Conservation (phyloP, 2,113 vertebrate genomes). For the Opisthocomus hoazin region DNA sequence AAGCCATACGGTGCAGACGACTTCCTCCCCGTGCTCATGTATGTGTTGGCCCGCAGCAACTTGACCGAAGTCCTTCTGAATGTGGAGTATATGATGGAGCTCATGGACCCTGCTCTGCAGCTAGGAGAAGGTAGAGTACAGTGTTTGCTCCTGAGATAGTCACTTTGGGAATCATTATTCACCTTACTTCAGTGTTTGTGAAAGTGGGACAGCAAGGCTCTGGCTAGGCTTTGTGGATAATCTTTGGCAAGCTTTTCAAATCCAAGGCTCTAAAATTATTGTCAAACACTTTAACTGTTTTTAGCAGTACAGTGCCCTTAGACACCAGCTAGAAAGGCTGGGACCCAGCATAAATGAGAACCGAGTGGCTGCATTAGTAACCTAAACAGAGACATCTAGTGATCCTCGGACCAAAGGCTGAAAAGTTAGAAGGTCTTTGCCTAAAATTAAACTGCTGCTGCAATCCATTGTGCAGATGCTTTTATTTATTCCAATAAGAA, state of each 20-base stretch:
- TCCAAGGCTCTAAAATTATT: neutral
- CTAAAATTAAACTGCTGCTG: neutral
- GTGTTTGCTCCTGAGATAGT: neutral
- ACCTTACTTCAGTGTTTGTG: neutral
- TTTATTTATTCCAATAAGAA: neutral
- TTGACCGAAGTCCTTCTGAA: constrained; percentile 82
- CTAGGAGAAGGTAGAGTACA: constrained; percentile 86
- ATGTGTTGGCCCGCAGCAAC: constrained; percentile 90
- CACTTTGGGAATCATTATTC: neutral
- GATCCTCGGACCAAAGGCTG: neutral
- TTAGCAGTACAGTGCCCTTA: neutral
- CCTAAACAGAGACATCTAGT: neutral
- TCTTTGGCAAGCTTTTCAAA: neutral
- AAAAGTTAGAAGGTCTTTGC: neutral
- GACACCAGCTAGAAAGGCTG: neutral
- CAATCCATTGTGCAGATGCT: neutral
- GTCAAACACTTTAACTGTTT: neutral
- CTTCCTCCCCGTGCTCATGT: constrained; percentile 97
- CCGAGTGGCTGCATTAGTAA: neutral
- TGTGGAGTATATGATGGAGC: constrained; percentile 98
- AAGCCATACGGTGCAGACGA: constrained; percentile 91
- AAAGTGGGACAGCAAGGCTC: neutral
- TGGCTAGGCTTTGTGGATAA: neutral
- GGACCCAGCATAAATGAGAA: neutral
- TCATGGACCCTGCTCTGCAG: constrained; percentile 94